These are phyloP conservation scores for Brotula barbata DNA, from an alignment of 2,797 vertebrate species.

Conservation along the genomic window DNA sequence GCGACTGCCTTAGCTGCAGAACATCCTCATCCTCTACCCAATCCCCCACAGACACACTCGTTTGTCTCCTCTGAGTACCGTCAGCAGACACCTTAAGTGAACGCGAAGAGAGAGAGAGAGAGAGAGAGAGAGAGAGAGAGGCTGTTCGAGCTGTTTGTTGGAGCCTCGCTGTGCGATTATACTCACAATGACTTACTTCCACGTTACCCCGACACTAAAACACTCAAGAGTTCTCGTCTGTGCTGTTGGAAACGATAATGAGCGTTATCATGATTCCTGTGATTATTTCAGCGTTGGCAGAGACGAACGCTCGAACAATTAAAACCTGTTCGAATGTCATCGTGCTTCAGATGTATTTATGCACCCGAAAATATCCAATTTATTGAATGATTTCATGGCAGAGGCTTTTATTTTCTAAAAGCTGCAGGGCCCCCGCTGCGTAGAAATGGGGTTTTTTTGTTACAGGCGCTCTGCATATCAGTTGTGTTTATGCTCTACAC, in stretches of 20 bases:
- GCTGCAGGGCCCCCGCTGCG: too few relatives aligned
- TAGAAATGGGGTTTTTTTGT: too few relatives aligned
- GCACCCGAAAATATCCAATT: too few relatives aligned
- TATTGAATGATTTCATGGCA: too few relatives aligned
- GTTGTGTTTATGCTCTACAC: too few relatives aligned
- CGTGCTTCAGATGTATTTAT: not conserved
- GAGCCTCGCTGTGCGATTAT: conserved; percentile 14
- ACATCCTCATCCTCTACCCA: too few relatives aligned
- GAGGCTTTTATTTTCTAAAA: too few relatives aligned
- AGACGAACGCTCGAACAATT: not conserved
- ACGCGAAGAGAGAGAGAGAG: too few relatives aligned
- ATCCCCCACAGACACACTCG: conserved; percentile 7
- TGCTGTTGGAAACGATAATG: not conserved
- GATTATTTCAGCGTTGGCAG: not conserved
- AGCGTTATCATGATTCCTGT: not conserved
- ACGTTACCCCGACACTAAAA: conserved; percentile 28
- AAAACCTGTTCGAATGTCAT: conserved; percentile 4
- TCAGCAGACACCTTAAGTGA: too few relatives aligned
- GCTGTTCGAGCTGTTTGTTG: conserved; percentile 9
- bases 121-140: too few relatives aligned
- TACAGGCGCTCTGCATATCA: too few relatives aligned
- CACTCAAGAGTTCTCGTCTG: conserved; percentile 9
- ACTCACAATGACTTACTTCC: conserved; percentile 17
- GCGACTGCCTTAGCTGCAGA: too few relatives aligned
- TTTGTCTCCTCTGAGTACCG: conserved; percentile 5